Conservation (phyloP, 23 tunicate species). For the Oikopleura dioica region DNA sequence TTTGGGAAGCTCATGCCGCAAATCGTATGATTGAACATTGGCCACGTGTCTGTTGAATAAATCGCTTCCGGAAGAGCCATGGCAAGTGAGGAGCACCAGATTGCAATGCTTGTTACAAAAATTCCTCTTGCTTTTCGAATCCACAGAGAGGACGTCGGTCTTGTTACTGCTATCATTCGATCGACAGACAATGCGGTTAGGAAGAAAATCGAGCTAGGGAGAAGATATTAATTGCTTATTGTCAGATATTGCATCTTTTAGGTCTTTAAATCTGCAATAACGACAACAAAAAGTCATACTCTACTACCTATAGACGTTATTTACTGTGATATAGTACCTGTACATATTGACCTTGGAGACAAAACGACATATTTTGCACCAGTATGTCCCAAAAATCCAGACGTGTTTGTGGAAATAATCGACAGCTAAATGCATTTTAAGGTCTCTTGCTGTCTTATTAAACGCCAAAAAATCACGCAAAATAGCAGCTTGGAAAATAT, state of each 20-base stretch:
- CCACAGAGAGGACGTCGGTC: neutral
- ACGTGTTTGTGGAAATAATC: constrained; percentile 2
- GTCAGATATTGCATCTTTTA: neutral
- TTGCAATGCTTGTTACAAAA: neutral
- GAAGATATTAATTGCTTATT: neutral
- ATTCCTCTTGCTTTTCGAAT: neutral
- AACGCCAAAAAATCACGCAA: too few species aligned
- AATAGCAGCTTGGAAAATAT: too few species aligned
- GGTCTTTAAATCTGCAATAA: neutral
- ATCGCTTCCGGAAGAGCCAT: neutral
- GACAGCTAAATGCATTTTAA: too few species aligned
- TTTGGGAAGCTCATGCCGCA: neutral
- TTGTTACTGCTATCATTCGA: neutral
- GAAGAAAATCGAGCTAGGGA: neutral
- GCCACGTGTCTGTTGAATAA: neutral
- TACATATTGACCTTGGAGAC: constrained; percentile 6
- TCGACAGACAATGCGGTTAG: constrained; percentile 9
- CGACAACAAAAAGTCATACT: neutral
- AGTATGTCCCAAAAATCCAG: neutral
- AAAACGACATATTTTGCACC: neutral
- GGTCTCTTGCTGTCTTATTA: too few species aligned
- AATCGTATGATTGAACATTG: neutral
- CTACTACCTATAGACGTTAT: too few species aligned
- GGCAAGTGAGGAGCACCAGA: neutral
- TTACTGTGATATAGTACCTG: too few species aligned